phyloP scores from a whole-genome alignment of 2,888 invertebrate species.

The Xestia xanthographa region DNA sequence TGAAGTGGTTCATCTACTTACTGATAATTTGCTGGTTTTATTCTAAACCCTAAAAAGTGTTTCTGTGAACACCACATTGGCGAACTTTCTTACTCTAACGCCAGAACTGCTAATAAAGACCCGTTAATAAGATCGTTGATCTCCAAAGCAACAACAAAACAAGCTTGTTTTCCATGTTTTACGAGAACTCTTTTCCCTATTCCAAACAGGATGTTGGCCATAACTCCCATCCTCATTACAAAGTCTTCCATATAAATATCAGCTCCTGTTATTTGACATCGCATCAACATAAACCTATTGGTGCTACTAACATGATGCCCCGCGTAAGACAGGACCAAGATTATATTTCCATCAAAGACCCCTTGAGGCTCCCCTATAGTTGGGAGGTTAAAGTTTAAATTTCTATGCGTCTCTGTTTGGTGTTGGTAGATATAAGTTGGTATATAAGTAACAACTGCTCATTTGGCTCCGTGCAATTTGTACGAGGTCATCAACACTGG shows the following conservation, averaged over 20 bases:
- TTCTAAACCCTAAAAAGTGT: no score
- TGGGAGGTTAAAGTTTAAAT: slow-evolving; percentile 11
- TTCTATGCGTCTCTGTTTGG: neutral
- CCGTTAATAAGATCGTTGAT: neutral
- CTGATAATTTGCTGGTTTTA: no score
- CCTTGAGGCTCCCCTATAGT: neutral
- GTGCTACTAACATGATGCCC: slow-evolving; percentile 69
- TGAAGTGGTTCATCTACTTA: no score
- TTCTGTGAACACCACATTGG: no score
- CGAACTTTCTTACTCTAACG: neutral
- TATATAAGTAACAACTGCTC: slow-evolving; percentile 74
- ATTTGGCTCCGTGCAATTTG: slow-evolving; percentile 82
- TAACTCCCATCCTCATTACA: slow-evolving; percentile 59
- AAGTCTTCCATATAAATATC: slow-evolving; percentile 60
- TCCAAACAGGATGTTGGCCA: slow-evolving; percentile 37
- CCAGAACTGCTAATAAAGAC: neutral
- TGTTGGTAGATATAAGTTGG: slow-evolving; percentile 54
- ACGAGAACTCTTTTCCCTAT: slow-evolving; percentile 24
- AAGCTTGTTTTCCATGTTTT: neutral
- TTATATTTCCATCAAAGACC: slow-evolving; percentile 32
- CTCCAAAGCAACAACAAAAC: neutral
- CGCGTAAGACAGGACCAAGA: slow-evolving; percentile 60
- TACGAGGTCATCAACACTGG: slow-evolving; percentile 82
- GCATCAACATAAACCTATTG: slow-evolving; percentile 71
- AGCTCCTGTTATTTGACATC: slow-evolving; percentile 64